phyloP scores from a whole-genome alignment of 2,888 invertebrate species.

The Plemyria rubiginata region DNA sequence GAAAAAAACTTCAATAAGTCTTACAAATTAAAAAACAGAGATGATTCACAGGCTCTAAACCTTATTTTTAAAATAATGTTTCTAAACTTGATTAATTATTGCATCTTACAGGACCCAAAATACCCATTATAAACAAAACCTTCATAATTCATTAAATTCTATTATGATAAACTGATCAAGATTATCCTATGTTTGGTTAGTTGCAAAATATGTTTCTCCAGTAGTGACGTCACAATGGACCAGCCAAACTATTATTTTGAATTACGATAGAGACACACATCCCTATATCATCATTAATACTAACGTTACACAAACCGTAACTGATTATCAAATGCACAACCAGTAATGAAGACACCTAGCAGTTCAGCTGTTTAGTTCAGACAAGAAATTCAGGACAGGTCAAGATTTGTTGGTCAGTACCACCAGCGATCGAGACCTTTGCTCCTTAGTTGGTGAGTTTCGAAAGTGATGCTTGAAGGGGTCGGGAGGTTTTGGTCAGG shows the following conservation, averaged over 20 bases:
- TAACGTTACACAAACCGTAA: conserved; percentile 67
- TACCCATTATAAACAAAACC: no score
- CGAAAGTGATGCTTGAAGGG: conserved; percentile 38
- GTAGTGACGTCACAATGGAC: conserved; percentile 25
- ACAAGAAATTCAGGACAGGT: conserved; percentile 28
- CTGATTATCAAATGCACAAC: conserved; percentile 66
- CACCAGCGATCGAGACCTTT: conserved; percentile 22
- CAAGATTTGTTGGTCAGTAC: conserved; percentile 27
- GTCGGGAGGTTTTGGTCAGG: conserved; percentile 55
- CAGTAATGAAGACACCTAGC: conserved; percentile 51
- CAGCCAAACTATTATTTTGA: conserved; percentile 29
- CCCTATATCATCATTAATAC: conserved; percentile 73
- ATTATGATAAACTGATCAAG: not conserved
- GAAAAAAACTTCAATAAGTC: no score
- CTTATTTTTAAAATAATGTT: no score
- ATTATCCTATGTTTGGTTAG: not conserved
- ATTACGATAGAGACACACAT: conserved; percentile 51
- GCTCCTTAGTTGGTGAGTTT: conserved; percentile 26
- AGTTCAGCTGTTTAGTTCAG: conserved; percentile 10
- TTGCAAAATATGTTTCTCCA: conserved; percentile 5
- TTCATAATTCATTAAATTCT: not conserved
- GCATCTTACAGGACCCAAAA: no score
- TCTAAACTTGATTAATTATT: no score
- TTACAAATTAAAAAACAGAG: no score
- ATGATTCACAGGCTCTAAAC: no score